Evolutionary conservation across 30 jellyfish, hydroid and myxozoan genomes (phyloP), one percentile per base, ranked within the genome.

Genomic region (Catostylus mosaicus): DNA sequence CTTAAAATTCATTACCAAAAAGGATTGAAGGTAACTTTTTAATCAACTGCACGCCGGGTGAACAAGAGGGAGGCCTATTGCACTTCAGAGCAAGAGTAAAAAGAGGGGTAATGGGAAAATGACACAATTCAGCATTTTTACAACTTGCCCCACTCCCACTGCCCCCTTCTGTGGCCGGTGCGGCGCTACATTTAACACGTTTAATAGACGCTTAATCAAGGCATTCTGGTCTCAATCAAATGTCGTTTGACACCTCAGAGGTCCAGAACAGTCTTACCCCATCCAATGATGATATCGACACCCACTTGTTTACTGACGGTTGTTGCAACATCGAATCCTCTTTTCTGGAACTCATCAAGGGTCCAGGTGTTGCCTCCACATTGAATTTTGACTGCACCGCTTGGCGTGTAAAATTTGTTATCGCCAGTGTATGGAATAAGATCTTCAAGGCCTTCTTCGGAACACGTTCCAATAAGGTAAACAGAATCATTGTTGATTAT

Each of bases 341-440:
- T 77, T 66, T 73, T 62, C 67, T 93, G 98, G 88, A 87, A 86
- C 54, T 82, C 84, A 23, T 84, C 82, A 3, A 93, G 74, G 2
- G 92, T 67, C 98, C 98, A 93, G n/a, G 78, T 52, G 64, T 51
- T 33, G 36, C 70, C 74, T 14, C 97, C 98, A 52, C 98, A 93
- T n/a, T 80, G 77, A 11, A 85, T 77, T 27, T 43, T 80, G 30
- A 87, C 79, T 22, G 83, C 72, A 0, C 96, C 98, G 36, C 79
- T 51, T 1, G 98, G 88, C 4, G 98, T 86, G 80, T 73, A 93
- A 78, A 64, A 87, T n/a, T 77, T 80, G 52, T 93, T 93, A 68
- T 77, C 75, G 23, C 87, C 92, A 20, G 93, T 78, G 65, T 73
- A 70, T 5, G 98, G 98, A 29, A 93, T 81, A 22, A 83, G 68